Evolutionary conservation across 2,888 invertebrate genomes (phyloP).

Genomic region (Dusona sp.): DNA sequence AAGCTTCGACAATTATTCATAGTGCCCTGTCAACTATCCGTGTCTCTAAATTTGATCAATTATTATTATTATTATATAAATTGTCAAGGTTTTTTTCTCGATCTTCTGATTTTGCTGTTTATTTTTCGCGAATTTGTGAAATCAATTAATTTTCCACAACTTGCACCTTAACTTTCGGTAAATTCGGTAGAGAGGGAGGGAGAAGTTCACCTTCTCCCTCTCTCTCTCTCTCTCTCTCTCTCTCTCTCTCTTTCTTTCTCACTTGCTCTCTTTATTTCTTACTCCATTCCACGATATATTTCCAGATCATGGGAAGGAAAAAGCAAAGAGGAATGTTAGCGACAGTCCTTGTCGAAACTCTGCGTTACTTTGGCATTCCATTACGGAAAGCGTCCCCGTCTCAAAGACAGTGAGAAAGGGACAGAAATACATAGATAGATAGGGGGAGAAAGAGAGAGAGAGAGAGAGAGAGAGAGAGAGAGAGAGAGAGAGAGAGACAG

Average conservation of each 20-base stretch:
- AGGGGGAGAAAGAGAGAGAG: too few species aligned
- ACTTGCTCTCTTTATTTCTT: background rate
- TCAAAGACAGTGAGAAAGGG: conserved; percentile 1
- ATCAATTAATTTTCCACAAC: background rate
- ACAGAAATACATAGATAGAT: too few species aligned
- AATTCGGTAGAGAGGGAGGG: too few species aligned
- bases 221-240: background rate
- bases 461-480: too few species aligned
- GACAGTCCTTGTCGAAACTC: conserved; percentile 41
- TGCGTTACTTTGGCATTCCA: conserved; percentile 55
- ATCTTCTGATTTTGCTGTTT: background rate
- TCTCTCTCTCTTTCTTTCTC: too few species aligned
- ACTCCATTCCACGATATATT: background rate
- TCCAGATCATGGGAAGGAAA: background rate
- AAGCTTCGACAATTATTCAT: too few species aligned
- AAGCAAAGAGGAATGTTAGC: background rate
- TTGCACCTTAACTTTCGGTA: background rate
- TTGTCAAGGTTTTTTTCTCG: background rate
- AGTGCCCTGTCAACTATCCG: too few species aligned
- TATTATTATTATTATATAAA: background rate
- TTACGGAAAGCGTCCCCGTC: conserved; percentile 26
- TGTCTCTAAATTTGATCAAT: too few species aligned
- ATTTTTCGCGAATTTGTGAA: background rate
- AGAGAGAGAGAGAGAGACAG: too few species aligned
- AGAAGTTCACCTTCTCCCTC: too few species aligned